A percentile compares a stretch with the other conserved stretches of the same genome.
These are phyloP conservation scores for Geotrypetes seraphini DNA, from an alignment of 2,797 vertebrate genomes.

Conservation along the genomic window DNA sequence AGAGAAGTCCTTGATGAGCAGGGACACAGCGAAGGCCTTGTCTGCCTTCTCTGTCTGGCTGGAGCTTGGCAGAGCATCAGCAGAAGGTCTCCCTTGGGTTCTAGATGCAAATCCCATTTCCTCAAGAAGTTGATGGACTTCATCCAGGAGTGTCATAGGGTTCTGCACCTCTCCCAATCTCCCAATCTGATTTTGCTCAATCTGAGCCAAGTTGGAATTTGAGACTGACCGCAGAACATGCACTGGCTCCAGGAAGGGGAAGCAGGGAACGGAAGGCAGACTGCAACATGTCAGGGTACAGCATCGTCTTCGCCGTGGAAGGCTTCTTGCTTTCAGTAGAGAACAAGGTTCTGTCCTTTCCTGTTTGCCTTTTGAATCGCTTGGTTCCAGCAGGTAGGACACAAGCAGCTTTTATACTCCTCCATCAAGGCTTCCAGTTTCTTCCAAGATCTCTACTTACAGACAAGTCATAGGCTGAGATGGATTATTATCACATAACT, in stretches of 20 bases:
- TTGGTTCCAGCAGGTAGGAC: too few species aligned
- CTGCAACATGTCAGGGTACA: slow-evolving; percentile 23
- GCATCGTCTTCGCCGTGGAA: slow-evolving; percentile 20
- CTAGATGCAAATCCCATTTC: neutral
- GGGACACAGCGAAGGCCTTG: slow-evolving; percentile 47
- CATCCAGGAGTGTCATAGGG: neutral
- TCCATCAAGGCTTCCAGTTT: neutral
- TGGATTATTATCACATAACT: too few species aligned
- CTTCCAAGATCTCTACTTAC: too few species aligned
- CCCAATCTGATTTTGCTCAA: slow-evolving; percentile 11
- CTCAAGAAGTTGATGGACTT: neutral
- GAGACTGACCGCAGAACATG: slow-evolving; percentile 24
- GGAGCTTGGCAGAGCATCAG: neutral
- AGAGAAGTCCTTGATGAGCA: slow-evolving; percentile 54
- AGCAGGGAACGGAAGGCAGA: slow-evolving; percentile 21
- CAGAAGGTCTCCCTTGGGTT: neutral
- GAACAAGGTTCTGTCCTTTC: neutral
- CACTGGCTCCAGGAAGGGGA: slow-evolving; percentile 13
- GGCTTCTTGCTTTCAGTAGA: neutral
- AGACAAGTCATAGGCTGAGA: too few species aligned
- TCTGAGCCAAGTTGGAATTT: slow-evolving; percentile 18
- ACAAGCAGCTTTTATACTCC: neutral
- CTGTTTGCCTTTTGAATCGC: too few species aligned
- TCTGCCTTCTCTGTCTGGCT: neutral
- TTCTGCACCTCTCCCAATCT: neutral